Base-by-base conservation (phyloP, 2,113 vertebrate genomes). In the Mustela nigripes region DNA sequence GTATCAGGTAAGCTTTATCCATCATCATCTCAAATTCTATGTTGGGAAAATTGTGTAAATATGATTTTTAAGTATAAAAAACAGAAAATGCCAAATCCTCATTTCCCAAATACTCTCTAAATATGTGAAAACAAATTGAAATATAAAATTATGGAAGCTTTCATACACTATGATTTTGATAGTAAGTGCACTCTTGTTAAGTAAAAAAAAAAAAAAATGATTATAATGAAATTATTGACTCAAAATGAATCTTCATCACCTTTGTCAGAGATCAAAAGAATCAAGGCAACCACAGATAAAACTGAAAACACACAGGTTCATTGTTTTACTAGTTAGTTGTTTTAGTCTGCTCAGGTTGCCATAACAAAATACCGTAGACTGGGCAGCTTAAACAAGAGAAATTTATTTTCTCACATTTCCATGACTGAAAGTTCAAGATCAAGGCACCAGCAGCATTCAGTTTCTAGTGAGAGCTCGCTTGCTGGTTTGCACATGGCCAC, bases 81-180 rank as follows among this genome's bases (percentile, higher is more conserved):
- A 22, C 31, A 95, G 39, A 80, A 62, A 84, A 79, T 58, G 7
- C 2, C 73, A 94, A 60, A 81, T 50, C 86, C 67, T 86, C 73
- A 33, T 69, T 94, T 94, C 85, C n/a, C 31, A 69, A 87, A 86
- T 58, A 87, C 42, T 48, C 33, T 83, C 79, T 91, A 71, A 69
- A 42, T 60, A 50, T 36, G 65, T 56, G 3, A 74, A 93, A 93
- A 76, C 7, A 94, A 85, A 62, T 78, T 65, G 7, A 19, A 69
- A n/a, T 80, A 63, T 63, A 91, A 91, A 95, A 80, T 63, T 50
- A 67, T 53, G 73, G 36, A 16, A 50, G 18, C 12, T 85, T 95
- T 80, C 6, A 65, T 74, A 60, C 26, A 87, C 74, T n/a, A 11
- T 89, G 11, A 79, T n/a, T 84, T 48, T 91, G 24, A 83, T 45